Evolutionary conservation across 2,797 vertebrate species (phyloP).

Genomic region (Xenopus petersii): DNA sequence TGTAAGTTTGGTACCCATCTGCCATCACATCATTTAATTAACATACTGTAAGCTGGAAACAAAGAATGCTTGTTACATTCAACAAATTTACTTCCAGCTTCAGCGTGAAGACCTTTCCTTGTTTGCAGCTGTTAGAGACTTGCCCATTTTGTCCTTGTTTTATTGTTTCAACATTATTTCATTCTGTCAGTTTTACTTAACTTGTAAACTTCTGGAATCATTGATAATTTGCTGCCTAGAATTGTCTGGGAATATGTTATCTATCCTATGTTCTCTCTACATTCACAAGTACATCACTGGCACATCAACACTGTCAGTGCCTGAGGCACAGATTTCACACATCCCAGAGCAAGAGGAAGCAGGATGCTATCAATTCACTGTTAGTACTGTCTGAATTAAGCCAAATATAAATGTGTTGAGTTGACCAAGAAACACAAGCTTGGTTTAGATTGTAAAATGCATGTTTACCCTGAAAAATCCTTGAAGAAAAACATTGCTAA

Average conservation of each 20-base stretch:
- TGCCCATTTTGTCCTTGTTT: constrained; percentile 38
- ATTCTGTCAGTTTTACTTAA: constrained; percentile 32
- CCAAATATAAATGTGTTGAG: background rate
- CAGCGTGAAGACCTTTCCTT: constrained; percentile 46
- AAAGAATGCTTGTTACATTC: constrained; percentile 28
- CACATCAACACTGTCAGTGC: constrained; percentile 21
- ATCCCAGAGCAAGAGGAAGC: background rate
- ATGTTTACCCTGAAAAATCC: no score
- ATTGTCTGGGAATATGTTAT: constrained; percentile 13
- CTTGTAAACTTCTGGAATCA: constrained; percentile 38
- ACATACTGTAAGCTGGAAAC: constrained; percentile 49
- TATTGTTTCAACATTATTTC: constrained; percentile 45
- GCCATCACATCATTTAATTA: constrained; percentile 53
- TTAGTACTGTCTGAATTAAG: constrained; percentile 3
- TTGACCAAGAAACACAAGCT: no score
- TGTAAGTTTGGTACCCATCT: constrained; percentile 45
- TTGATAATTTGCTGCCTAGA: constrained; percentile 26
- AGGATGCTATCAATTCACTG: background rate
- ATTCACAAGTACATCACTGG: background rate
- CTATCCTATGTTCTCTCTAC: background rate
- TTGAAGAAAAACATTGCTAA: no score
- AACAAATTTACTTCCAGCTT: constrained; percentile 29
- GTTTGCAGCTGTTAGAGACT: constrained; percentile 41
- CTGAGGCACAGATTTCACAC: background rate
- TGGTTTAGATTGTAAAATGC: no score